Conservation (phyloP, 2,888 invertebrate species). For the Strigamia maritima region DNA sequence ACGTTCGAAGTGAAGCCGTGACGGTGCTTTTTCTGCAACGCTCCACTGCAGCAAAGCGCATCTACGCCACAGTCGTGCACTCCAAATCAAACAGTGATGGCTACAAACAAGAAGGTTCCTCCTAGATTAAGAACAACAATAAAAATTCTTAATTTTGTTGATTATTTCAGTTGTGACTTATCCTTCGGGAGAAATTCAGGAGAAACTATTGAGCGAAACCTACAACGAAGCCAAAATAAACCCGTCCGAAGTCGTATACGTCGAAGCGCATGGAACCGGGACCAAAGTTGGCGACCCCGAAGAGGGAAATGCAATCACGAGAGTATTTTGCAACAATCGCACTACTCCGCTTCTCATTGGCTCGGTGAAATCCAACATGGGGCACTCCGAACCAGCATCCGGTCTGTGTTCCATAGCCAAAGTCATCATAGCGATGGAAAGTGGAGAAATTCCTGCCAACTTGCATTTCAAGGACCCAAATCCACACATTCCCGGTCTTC, state of each 20-base stretch:
- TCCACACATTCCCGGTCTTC: constrained; percentile 82
- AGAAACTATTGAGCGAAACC: constrained; percentile 65
- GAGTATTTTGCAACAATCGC: constrained; percentile 81
- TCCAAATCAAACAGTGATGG: constrained; percentile 92
- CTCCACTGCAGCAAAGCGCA: constrained; percentile 68
- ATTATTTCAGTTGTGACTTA: constrained; percentile 55
- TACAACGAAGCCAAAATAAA: constrained; percentile 78
- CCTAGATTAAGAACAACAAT: no score
- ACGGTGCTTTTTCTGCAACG: constrained; percentile 79
- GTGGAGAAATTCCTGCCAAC: constrained; percentile 82
- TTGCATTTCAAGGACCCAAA: constrained; percentile 85
- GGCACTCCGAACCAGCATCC: constrained; percentile 92
- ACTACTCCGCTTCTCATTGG: constrained; percentile 80
- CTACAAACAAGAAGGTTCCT: constrained; percentile 73
- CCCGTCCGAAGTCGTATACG: constrained; percentile 79
- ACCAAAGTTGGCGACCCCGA: constrained; percentile 98
- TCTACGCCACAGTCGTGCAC: constrained; percentile 82
- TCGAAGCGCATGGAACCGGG: constrained; percentile 98
- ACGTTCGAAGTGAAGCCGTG: constrained; percentile 85
- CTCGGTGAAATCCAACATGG: constrained; percentile 98
- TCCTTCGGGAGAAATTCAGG: constrained; percentile 65
- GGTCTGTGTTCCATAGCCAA: constrained; percentile 66
- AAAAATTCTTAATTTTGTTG: no score
- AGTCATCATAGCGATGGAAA: constrained; percentile 87
- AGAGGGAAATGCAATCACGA: constrained; percentile 91